Evolutionary conservation across 2,113 vertebrate species (phyloP).

Genomic region (Oreochromis aureus): DNA sequence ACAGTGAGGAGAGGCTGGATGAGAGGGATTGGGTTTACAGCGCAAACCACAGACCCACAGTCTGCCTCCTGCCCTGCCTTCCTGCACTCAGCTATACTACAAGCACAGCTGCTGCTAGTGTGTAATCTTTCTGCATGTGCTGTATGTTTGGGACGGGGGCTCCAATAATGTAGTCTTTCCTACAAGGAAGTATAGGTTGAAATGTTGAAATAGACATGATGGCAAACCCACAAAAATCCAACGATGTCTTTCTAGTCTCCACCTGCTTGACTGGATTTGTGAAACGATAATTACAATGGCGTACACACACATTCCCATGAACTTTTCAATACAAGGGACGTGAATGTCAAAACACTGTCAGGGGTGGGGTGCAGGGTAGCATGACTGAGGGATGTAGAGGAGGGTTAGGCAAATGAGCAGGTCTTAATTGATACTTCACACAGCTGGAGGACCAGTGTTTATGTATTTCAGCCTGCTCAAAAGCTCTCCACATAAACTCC

Average conservation of each 20-base stretch:
- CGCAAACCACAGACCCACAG: conserved; percentile 64
- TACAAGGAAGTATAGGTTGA: background rate
- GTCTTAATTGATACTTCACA: conserved; percentile 69
- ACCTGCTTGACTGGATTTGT: background rate
- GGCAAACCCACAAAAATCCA: background rate
- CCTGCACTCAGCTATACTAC: conserved; percentile 38
- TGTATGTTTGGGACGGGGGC: background rate
- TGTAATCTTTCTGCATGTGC: conserved; percentile 21
- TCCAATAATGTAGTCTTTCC: background rate
- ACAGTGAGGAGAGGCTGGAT: conserved; percentile 59
- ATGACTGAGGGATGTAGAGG: conserved; percentile 50
- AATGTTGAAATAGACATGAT: background rate
- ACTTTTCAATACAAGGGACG: conserved; percentile 30
- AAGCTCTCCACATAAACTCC: conserved; percentile 62
- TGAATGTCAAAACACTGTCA: conserved; percentile 55
- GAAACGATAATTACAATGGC: background rate
- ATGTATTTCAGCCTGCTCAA: conserved; percentile 56
- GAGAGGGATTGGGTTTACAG: conserved; percentile 69
- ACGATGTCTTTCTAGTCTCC: background rate
- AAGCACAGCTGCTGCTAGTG: conserved; percentile 46
- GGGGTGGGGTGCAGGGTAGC: conserved; percentile 43
- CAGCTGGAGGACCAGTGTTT: conserved; percentile 60
- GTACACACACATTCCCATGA: background rate
- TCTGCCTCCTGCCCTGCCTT: conserved; percentile 55
- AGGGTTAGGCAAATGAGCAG: conserved; percentile 68